phyloP scores from a whole-genome alignment of 2,113 vertebrate species.

The Burhinus bistriatus region DNA sequence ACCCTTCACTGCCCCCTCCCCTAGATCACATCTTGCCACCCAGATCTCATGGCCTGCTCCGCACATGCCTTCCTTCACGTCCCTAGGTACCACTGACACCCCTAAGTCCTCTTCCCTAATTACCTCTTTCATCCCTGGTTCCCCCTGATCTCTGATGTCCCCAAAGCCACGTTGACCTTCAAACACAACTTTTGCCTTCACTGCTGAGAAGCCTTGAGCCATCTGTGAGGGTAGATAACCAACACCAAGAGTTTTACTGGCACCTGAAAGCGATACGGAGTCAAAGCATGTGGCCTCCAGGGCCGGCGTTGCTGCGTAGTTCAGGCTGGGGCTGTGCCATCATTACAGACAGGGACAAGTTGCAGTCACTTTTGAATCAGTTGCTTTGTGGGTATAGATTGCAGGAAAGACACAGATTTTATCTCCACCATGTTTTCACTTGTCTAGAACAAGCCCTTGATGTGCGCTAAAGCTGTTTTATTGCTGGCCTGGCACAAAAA shows the following conservation, averaged over 20 bases:
- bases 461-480: background rate
- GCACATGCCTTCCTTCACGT: background rate
- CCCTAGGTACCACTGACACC: background rate
- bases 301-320: fast-evolving
- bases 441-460: background rate
- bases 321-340: background rate
- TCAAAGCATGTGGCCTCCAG: background rate
- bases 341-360: background rate
- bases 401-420: background rate
- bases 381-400: background rate
- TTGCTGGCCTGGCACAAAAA: background rate
- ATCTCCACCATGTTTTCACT: background rate
- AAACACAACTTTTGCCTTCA: background rate
- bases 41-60: background rate
- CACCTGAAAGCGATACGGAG: background rate
- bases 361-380: background rate
- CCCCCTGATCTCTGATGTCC: background rate
- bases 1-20: background rate
- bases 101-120: background rate
- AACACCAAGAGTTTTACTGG: background rate
- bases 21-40: background rate
- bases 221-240: background rate
- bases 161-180: background rate
- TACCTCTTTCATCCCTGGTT: fast-evolving
- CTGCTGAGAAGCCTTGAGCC: background rate